Base-by-base conservation (phyloP, 1,140 invertebrate genomes). In the Nymphalis io region DNA sequence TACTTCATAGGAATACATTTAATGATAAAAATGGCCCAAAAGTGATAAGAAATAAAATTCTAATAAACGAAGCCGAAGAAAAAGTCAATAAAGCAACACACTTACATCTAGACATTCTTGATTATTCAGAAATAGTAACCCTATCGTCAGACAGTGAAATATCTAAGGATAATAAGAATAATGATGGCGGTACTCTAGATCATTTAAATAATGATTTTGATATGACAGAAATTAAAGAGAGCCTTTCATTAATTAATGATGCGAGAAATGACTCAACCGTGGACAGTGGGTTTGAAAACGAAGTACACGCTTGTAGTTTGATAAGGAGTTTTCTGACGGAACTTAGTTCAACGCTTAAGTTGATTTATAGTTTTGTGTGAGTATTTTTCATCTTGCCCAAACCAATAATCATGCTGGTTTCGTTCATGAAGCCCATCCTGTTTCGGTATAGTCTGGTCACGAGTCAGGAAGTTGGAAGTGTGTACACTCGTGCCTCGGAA, bases 301-400 rank as follows among this genome's bases (percentile, higher is more conserved):
- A 79, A 60, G 12, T 62, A 4, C 59, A 63, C 12, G 39, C 65
- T 1, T 68, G 51, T 67, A 60, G 61, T 0, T 51, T 77, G 3
- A 39, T 72, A 0, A 76, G 72, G 46, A 48, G 23, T 10, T 84
- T 83, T 68, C 61, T 83, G 1, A 51, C 16, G 0, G 62, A 84
- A 38, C 15, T 84, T 0, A 75, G 70, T 16, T 48, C 39, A 1
- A 67, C 76, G 21, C 75, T 83, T 8, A 79, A 74, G 44, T 27
- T 51, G 10, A 72, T 79, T 38, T 73, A 75, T 63, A 53, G 61
- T 11, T 84, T 83, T 64, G 72, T 84, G 83, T 84, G 51, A 83
- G 83, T 83, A 75, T 68, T 53, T 33, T 33, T 0, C 27, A 33
- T 33, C 5, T 33, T 33, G 27, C 5, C 10, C 27, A n/a, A n/a